Evolutionary conservation across 2,797 vertebrate species (phyloP).

Genomic region (Sparidentex hasta): DNA sequence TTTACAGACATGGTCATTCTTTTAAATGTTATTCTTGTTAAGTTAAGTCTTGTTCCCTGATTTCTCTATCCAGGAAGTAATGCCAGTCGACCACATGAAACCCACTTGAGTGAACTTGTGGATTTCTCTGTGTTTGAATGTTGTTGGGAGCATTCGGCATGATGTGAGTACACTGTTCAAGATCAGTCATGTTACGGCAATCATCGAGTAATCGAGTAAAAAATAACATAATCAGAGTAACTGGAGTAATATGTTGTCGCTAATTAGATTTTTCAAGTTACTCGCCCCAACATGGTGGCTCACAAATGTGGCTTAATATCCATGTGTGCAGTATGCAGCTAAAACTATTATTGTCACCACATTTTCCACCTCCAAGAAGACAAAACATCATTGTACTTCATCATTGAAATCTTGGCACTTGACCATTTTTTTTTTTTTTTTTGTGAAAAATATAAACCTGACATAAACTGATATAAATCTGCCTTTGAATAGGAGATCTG

Average conservation of each 20-base stretch:
- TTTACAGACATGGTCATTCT: too few relatives aligned
- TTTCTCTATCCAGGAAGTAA: too few relatives aligned
- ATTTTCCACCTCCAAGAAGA: neutral
- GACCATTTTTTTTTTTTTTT: neutral
- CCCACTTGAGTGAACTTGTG: too few relatives aligned
- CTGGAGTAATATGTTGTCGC: neutral
- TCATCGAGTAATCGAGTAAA: too few relatives aligned
- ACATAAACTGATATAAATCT: constrained; percentile 13
- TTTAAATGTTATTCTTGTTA: too few relatives aligned
- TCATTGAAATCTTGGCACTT: neutral
- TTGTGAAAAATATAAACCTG: neutral
- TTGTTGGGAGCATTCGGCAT: too few relatives aligned
- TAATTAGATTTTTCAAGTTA: neutral
- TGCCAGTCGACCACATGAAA: too few relatives aligned
- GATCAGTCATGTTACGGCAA: too few relatives aligned
- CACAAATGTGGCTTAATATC: neutral
- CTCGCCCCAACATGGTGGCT: neutral
- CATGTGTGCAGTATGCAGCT: neutral
- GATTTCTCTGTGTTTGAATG: too few relatives aligned
- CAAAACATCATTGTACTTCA: neutral
- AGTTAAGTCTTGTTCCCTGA: too few relatives aligned
- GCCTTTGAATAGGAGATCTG: neutral
- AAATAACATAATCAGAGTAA: neutral
- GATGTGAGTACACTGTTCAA: too few relatives aligned
- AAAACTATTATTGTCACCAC: neutral